Conservation (phyloP, 2,888 invertebrate species). For the Drosophila putrida region DNA sequence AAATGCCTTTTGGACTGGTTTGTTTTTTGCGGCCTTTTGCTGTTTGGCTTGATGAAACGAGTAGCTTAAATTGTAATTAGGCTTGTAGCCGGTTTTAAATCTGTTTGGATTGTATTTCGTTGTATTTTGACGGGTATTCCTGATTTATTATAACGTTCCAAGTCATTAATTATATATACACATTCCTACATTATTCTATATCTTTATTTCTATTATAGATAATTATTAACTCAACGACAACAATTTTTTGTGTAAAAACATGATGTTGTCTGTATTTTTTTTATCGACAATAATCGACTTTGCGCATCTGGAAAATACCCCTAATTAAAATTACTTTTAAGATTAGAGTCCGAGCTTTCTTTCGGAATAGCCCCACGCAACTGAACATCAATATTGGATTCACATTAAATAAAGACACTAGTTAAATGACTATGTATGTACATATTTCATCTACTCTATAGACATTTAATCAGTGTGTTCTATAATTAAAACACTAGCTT, state of each 20-base stretch:
- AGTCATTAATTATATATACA: not conserved
- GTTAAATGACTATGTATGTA: constrained; percentile 3
- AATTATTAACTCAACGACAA: too few relatives aligned
- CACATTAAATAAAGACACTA: not conserved
- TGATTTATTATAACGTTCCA: constrained; percentile 25
- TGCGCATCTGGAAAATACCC: too few relatives aligned
- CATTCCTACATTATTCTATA: too few relatives aligned
- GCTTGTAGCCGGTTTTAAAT: constrained; percentile 58
- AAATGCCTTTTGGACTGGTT: constrained; percentile 57
- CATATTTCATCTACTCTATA: not conserved
- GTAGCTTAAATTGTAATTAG: constrained; percentile 55
- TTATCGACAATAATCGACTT: too few relatives aligned
- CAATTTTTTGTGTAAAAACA: too few relatives aligned
- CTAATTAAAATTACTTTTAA: too few relatives aligned
- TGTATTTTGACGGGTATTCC: constrained; percentile 4
- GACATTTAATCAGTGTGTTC: constrained; percentile 16
- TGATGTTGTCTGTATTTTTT: too few relatives aligned
- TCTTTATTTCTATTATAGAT: too few relatives aligned
- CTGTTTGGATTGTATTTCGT: constrained; percentile 19
- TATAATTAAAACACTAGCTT: constrained; percentile 28
- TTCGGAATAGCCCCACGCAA: too few relatives aligned
- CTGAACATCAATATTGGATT: too few relatives aligned
- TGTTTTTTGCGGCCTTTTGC: constrained; percentile 6
- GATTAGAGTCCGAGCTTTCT: too few relatives aligned
- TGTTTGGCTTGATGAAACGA: constrained; percentile 30